phyloP scores from a whole-genome alignment of 1,140 invertebrate genomes.

The Heliconius congener region DNA sequence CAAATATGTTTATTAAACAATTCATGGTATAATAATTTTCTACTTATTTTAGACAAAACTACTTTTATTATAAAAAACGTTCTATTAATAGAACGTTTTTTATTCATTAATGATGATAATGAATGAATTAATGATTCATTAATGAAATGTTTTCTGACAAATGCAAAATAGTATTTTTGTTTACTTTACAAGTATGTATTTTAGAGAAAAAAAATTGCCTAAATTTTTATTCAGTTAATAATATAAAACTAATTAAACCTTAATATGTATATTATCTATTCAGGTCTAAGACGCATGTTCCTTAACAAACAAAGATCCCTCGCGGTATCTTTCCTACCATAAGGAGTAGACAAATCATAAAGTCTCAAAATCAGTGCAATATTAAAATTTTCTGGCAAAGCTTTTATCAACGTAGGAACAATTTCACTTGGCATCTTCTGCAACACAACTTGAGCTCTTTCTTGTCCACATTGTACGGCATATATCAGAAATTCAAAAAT shows the following conservation, averaged over 20 bases:
- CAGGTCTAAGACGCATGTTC: slow-evolving; percentile 86
- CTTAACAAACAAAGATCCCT: slow-evolving; percentile 90
- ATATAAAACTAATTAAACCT: neutral
- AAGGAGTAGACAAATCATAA: slow-evolving; percentile 87
- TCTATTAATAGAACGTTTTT: neutral
- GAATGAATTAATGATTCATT: neutral
- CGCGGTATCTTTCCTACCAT: slow-evolving; percentile 89
- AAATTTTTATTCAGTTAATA: neutral
- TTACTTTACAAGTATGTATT: neutral
- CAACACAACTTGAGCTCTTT: slow-evolving; percentile 88
- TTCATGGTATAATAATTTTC: neutral
- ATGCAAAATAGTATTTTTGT: no score
- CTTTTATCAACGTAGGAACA: slow-evolving; percentile 90
- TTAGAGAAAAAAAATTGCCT: neutral
- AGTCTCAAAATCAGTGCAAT: slow-evolving; percentile 87
- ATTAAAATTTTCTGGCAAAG: slow-evolving; percentile 88
- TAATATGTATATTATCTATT: slow-evolving; percentile 43
- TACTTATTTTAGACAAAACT: neutral
- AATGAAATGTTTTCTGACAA: neutral
- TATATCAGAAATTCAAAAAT: slow-evolving; percentile 92
- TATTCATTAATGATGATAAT: no score
- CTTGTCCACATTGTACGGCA: slow-evolving; percentile 90
- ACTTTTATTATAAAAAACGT: neutral
- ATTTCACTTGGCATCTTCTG: slow-evolving; percentile 90
- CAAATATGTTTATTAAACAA: neutral